A percentile compares a stretch with the other conserved stretches of the same genome.
Conservation (phyloP, 2,888 invertebrate species). For the Caenorhabditis angaria region DNA sequence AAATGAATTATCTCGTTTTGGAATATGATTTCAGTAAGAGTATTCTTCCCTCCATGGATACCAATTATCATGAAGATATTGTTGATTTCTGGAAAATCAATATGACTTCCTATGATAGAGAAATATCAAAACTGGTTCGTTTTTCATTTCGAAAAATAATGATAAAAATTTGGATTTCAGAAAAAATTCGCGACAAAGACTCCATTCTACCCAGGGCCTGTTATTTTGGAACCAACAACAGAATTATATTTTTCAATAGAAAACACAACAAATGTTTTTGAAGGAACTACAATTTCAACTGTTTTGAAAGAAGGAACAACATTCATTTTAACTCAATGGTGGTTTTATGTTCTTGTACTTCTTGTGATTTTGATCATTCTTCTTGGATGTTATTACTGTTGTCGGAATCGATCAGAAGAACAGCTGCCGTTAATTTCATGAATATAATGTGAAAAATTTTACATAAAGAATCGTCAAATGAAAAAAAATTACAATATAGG, state of each 20-base stretch:
- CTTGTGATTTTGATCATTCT: constrained; percentile 6
- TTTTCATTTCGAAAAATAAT: neutral
- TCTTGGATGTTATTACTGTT: neutral
- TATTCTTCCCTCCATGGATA: constrained; percentile 24
- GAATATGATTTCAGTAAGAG: constrained; percentile 18
- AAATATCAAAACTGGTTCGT: constrained; percentile 30
- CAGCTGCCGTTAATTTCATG: neutral
- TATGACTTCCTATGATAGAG: constrained; percentile 36
- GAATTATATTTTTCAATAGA: neutral
- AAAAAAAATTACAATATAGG: too few relatives aligned
- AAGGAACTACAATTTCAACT: neutral
- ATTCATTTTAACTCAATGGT: constrained; percentile 21
- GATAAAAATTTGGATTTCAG: constrained; percentile 1
- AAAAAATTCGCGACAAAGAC: neutral
- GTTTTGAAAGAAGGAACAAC: neutral
- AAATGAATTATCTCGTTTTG: constrained; percentile 33
- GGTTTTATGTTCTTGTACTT: constrained; percentile 19
- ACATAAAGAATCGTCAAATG: too few relatives aligned
- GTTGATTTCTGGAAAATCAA: constrained; percentile 41
- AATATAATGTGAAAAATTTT: neutral
- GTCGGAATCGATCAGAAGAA: constrained; percentile 7
- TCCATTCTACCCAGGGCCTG: neutral
- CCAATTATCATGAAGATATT: constrained; percentile 25
- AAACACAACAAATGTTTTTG: neutral
- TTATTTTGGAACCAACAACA: neutral